Evolutionary conservation across 1,140 invertebrate genomes (phyloP).

Genomic region (Potamilus streckersoni): DNA sequence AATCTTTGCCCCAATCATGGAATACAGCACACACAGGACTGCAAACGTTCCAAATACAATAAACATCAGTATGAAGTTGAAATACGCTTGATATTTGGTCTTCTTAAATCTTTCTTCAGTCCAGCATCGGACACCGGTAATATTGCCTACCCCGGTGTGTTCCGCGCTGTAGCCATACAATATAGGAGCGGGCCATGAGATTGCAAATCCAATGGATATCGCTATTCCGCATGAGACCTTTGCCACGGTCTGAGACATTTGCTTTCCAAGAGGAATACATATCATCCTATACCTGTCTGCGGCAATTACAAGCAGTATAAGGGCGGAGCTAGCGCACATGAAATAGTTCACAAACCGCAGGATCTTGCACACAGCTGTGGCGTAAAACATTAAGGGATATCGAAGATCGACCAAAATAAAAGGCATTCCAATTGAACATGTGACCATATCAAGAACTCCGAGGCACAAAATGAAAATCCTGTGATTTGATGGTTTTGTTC

Average conservation of each 20-base stretch:
- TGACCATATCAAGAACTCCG: constrained; percentile 40
- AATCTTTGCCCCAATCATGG: constrained; percentile 35
- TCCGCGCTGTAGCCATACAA: too few species aligned
- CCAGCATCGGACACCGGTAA: too few species aligned
- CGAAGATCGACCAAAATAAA: constrained; percentile 43
- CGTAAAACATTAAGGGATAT: constrained; percentile 38
- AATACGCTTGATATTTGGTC: constrained; percentile 23
- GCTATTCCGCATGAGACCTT: too few species aligned
- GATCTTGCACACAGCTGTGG: constrained; percentile 32
- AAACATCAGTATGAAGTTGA: constrained; percentile 26
- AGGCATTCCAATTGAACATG: constrained; percentile 41
- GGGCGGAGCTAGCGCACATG: constrained; percentile 32
- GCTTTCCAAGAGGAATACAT: too few species aligned
- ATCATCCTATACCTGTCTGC: constrained; percentile 16
- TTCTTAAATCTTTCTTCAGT: too few species aligned
- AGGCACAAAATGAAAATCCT: constrained; percentile 44
- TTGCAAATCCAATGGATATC: too few species aligned
- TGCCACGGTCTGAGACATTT: too few species aligned
- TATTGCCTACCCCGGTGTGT: too few species aligned
- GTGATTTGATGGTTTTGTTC: constrained; percentile 36
- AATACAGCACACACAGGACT: constrained; percentile 37
- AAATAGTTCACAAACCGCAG: constrained; percentile 37
- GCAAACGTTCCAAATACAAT: constrained; percentile 30
- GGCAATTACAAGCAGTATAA: constrained; percentile 24
- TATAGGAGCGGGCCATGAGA: too few species aligned